A percentile compares a stretch with the other conserved stretches of the same genome.
These are phyloP conservation scores for Lasiurus borealis DNA, from an alignment of 2,113 vertebrate genomes.

Conservation along the genomic window DNA sequence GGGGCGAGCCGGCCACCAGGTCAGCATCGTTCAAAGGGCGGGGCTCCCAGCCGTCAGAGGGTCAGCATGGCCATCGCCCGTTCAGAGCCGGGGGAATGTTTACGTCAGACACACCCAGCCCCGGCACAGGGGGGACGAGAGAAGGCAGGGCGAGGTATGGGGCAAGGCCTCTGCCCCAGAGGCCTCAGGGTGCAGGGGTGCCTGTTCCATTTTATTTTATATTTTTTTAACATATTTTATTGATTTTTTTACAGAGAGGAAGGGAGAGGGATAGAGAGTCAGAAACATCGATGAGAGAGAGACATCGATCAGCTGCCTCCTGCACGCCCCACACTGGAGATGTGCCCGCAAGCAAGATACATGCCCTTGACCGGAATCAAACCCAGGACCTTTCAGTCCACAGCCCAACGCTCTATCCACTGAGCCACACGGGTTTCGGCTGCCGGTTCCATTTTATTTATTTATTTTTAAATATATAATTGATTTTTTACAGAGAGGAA, in stretches of 20 bases:
- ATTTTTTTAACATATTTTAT: too few relatives aligned
- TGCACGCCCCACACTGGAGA: too few relatives aligned
- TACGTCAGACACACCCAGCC: not conserved
- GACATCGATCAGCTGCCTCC: too few relatives aligned
- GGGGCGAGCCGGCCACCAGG: not conserved
- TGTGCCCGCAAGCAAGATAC: too few relatives aligned
- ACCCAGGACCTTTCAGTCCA: too few relatives aligned
- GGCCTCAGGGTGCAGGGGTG: not conserved
- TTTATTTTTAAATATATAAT: too few relatives aligned
- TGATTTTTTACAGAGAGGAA: too few relatives aligned
- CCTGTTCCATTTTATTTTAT: not conserved
- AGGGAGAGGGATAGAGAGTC: not conserved
- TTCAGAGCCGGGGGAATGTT: slow-evolving; percentile 33
- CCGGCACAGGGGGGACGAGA: not conserved
- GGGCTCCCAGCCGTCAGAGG: slow-evolving; percentile 42
- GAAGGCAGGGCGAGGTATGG: not conserved
- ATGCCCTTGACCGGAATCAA: too few relatives aligned
- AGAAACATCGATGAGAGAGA: too few relatives aligned
- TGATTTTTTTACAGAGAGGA: not conserved
- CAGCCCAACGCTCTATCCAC: too few relatives aligned
- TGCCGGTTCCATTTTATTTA: too few relatives aligned
- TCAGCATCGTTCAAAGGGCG: not conserved
- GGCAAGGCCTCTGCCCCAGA: not conserved
- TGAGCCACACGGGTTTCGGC: too few relatives aligned
- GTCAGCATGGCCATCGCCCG: slow-evolving; percentile 56